Base-by-base conservation (phyloP, 2,113 vertebrate genomes). In the Piaya cayana region DNA sequence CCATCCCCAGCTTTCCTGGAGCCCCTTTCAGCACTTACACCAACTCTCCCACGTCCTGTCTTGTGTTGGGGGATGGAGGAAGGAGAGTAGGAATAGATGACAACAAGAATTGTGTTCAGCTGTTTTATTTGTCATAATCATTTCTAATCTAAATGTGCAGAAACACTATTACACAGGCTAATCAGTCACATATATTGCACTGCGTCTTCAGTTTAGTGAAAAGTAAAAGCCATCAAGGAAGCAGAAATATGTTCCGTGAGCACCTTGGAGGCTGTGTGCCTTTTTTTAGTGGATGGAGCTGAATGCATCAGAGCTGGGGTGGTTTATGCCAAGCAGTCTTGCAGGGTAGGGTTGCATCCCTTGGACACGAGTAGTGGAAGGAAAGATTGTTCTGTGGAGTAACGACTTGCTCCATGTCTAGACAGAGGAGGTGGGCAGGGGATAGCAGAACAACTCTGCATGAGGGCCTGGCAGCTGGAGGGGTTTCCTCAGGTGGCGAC, bases 61-160 rank as follows among this genome's bases (percentile, higher is more conserved):
- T 82, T 20, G 23, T 13, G 14, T 59, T 83, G 17, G 9, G 26
- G 93, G 74, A 78, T 43, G 45, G 43, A 36, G n/a, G 60, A 45
- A 19, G 11, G 26, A 27, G 15, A 29, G 52, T 9, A 32, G 60
- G 64, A 93, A 96, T 93, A 84, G 93, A 97, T 86, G 94, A 90
- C 92, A 72, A 4, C 78, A 90, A 93, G 94, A 94, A 95, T 95
- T 95, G 94, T 62, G 74, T 91, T 97, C 95, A 84, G 95, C 96
- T 97, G 37, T 97, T 97, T 97, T 91, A 95, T 97, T 96, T 91
- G 91, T 92, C 92, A 87, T 97, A 96, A 98, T 97, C 81, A 91
- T 91, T 95, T 91, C 96, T 97, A 97, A 98, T 97, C 96, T 96
- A 95, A 97, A 92, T 78, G 74, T 93, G 95, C 89, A 74, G 91